Evolutionary conservation across 1,140 invertebrate species (phyloP), one percentile per base, ranked within the genome.

Genomic region (Drosophila paulistorum): DNA sequence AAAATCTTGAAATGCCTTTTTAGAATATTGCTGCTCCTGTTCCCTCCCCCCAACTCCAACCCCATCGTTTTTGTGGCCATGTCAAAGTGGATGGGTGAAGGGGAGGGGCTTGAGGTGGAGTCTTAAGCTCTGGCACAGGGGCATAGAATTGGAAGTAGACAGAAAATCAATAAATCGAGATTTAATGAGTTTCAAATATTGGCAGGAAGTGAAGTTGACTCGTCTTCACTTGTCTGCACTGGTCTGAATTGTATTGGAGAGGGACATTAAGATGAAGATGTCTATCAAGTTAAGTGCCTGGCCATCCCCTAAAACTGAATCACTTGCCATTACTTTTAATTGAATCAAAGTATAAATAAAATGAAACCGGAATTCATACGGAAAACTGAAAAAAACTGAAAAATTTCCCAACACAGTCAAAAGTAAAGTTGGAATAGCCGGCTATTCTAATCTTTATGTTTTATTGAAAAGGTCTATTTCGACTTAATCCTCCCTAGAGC

Each of bases 161-260:
- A 81, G 82, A 86, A 85, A 85, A 85, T 85, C 82, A 85, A 85
- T 85, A 85, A 86, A 81, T 85, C 79, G 66, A 68, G 71, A 76
- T 82, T 79, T 81, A 85, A 85, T 85, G 82, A 85, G 82, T 86
- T 86, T 81, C 71, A 84, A 81, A 85, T 85, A 85, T 85, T 51
- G 45, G 45, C 45, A 51, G 45, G 45, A 51, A 51, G 45, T 51
- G 45, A 51, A 51, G 45, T 23, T 51, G 45, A 23, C 45, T 51
- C 20, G 45, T 51, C 17, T 30, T 30, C 30, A 30, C 30, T 85
- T 85, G 74, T 74, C 57, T 65, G 39, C 30, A 35, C 45, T 20
- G 42, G 51, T 48, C 30, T 26, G 17, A 17, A 59, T 37, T 33
- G 42, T 7, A n/a, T n/a, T 13, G 10, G 26, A 0, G 6, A 14